Evolutionary conservation across 2,888 invertebrate species (phyloP).

Genomic region (Tenthredo distinguenda): DNA sequence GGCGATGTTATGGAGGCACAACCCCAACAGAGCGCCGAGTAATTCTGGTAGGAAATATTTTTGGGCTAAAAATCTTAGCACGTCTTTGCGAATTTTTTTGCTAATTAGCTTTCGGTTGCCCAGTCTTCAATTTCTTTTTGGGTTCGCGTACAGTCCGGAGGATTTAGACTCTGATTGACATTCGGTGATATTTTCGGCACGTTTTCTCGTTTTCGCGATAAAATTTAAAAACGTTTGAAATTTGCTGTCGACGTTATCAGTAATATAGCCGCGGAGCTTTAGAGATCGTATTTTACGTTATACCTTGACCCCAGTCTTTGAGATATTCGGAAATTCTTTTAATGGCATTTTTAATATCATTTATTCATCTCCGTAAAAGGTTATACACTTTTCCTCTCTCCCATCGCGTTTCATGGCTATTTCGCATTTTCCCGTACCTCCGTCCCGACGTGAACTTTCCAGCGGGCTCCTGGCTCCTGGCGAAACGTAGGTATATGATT

Average conservation of each 20-base stretch:
- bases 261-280: neutral
- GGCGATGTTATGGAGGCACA: neutral
- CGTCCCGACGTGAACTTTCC: neutral
- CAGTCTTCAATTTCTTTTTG: neutral
- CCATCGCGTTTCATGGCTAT: neutral
- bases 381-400: neutral
- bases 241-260: neutral
- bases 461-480: neutral
- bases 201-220: neutral
- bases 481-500: neutral
- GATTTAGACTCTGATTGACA: neutral
- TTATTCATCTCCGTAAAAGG: neutral
- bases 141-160: neutral
- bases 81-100: neutral
- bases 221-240: neutral
- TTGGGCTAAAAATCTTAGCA: neutral
- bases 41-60: neutral
- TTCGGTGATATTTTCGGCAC: neutral
- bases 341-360: constrained; percentile 2
- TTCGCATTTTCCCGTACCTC: neutral
- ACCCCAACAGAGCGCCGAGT: neutral
- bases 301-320: neutral
- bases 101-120: neutral
- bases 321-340: neutral
- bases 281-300: neutral